These are phyloP conservation scores for Delphinus delphis DNA, from an alignment of 2,113 vertebrate species.

Conservation along the genomic window DNA sequence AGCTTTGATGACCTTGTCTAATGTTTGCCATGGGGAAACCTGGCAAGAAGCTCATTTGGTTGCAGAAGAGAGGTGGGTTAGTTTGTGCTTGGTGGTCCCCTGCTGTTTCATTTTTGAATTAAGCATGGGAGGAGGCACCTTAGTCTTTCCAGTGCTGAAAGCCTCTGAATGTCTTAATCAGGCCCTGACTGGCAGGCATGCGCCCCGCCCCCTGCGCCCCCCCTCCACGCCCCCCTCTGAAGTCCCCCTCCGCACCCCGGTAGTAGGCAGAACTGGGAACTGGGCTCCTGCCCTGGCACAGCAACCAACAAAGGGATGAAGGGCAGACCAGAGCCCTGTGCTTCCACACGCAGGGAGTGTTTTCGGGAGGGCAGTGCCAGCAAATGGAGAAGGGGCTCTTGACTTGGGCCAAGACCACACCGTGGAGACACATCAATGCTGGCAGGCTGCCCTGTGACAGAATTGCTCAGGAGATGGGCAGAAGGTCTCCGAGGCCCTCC, in stretches of 20 bases:
- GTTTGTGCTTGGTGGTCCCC: not conserved
- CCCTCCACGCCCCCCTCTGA: not conserved
- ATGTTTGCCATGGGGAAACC: not conserved
- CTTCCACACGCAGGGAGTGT: not conserved
- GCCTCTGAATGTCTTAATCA: not conserved
- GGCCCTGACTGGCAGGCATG: not conserved
- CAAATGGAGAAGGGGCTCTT: not conserved
- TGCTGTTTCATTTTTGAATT: not conserved
- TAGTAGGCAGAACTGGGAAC: not conserved
- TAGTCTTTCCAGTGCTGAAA: not conserved
- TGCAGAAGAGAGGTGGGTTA: not conserved
- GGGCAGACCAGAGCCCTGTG: not conserved
- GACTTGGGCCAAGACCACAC: not conserved
- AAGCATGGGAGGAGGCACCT: not conserved
- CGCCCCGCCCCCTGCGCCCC: rapidly evolving
- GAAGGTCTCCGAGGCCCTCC: not conserved
- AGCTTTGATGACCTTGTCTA: not conserved
- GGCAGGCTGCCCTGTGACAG: not conserved
- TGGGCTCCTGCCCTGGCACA: not conserved
- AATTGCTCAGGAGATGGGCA: not conserved
- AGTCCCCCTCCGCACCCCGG: rapidly evolving
- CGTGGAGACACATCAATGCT: not conserved
- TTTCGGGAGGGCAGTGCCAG: not conserved
- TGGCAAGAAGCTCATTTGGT: not conserved
- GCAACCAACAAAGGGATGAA: not conserved